Conservation (phyloP, 2,797 vertebrate genomes). For the Protonibea diacanthus region DNA sequence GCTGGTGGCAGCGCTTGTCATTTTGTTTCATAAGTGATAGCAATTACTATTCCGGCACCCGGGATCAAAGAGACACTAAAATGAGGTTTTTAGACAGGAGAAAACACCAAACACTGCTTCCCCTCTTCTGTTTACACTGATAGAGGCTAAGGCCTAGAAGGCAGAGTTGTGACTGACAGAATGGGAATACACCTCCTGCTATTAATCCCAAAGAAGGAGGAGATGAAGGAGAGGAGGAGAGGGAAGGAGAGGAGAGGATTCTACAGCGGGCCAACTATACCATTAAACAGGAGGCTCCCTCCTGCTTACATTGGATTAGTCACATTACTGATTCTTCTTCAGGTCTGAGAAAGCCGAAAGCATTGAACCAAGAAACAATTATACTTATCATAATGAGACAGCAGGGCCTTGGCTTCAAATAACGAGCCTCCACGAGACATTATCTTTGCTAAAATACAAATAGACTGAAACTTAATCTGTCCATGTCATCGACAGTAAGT, state of each 20-base stretch:
- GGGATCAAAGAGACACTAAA: constrained; percentile 81
- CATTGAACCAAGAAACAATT: constrained; percentile 62
- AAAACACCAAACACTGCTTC: constrained; percentile 70
- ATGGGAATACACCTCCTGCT: constrained; percentile 75
- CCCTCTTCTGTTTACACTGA: constrained; percentile 77
- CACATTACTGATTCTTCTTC: constrained; percentile 76
- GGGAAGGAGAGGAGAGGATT: constrained; percentile 22
- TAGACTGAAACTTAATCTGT: constrained; percentile 19
- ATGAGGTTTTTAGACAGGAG: constrained; percentile 68
- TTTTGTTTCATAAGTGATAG: constrained; percentile 78
- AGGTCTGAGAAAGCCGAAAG: constrained; percentile 54
- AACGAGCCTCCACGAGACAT: constrained; percentile 40
- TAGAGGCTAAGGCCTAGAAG: constrained; percentile 69
- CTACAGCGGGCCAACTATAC: constrained; percentile 55
- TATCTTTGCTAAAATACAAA: constrained; percentile 40
- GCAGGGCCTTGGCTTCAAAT: constrained; percentile 52
- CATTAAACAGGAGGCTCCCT: constrained; percentile 59
- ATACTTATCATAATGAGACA: constrained; percentile 46
- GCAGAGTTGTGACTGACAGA: constrained; percentile 76
- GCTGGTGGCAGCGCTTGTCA: constrained; percentile 69
- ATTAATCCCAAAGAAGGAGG: constrained; percentile 58
- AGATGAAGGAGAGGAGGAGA: constrained; percentile 17
- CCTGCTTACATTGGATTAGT: constrained; percentile 76
- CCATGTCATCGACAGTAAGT: not conserved
- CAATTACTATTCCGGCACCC: constrained; percentile 76